Evolutionary conservation across 2,113 vertebrate species (phyloP).

Genomic region (Myotis lucifugus): DNA sequence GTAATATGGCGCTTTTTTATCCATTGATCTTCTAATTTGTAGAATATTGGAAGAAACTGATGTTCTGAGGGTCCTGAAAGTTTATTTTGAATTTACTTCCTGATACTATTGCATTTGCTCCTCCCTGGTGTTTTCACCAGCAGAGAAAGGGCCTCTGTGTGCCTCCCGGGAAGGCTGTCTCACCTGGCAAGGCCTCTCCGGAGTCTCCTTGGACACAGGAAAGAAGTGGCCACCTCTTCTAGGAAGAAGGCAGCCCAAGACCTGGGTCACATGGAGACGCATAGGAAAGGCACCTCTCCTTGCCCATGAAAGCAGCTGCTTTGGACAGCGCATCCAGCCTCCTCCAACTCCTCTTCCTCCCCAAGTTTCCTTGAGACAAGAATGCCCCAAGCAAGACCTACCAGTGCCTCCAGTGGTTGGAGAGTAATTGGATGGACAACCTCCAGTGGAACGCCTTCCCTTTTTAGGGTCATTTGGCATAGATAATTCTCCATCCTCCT

Average conservation of each 20-base stretch:
- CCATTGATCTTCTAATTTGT: neutral
- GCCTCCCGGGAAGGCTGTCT: neutral
- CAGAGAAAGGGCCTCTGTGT: neutral
- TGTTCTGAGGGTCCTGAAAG: neutral
- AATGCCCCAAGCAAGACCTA: neutral
- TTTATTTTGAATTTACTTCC: neutral
- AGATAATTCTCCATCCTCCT: neutral
- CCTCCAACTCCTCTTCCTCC: neutral
- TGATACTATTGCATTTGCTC: neutral
- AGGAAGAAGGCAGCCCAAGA: neutral
- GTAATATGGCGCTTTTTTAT: neutral
- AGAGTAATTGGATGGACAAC: neutral
- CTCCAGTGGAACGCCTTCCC: neutral
- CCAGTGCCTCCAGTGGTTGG: neutral
- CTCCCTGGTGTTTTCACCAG: neutral
- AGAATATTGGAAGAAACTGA: neutral
- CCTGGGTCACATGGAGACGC: neutral
- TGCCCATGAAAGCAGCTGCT: neutral
- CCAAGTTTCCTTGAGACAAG: neutral
- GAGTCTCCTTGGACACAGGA: neutral
- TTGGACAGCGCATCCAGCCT: neutral
- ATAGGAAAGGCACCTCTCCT: fast-evolving
- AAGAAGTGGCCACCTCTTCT: neutral
- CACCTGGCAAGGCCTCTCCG: neutral
- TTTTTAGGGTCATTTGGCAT: neutral